A percentile compares a stretch with the other conserved stretches of the same genome.
These are phyloP conservation scores for Melanostigma gelatinosum DNA, from an alignment of 2,113 vertebrate species.

Conservation along the genomic window DNA sequence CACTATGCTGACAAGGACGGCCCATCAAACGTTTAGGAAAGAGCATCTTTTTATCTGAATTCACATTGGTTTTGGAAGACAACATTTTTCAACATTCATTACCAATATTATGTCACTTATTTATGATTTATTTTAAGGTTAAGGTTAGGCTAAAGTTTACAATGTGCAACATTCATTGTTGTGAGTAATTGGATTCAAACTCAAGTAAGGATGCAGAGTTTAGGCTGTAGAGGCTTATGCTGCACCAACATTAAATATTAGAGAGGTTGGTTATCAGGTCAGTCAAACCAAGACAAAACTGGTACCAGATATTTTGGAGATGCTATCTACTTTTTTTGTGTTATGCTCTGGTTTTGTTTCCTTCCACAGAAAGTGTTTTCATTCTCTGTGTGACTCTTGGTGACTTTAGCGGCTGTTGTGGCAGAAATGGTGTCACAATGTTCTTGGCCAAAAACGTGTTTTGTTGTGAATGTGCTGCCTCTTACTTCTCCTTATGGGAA, in stretches of 20 bases:
- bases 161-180: not conserved
- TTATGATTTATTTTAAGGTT: not conserved
- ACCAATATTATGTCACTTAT: not conserved
- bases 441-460: constrained; percentile 43
- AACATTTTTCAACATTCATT: not conserved
- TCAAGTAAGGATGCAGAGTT: not conserved
- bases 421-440: constrained; percentile 42
- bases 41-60: not conserved
- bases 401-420: constrained; percentile 18
- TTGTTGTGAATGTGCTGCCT: constrained; percentile 32
- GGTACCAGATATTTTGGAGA: not conserved
- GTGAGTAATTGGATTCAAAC: constrained; percentile 5
- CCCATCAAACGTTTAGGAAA: not conserved
- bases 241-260: not conserved
- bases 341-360: not conserved
- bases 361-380: not conserved
- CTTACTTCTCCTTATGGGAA: constrained; percentile 28
- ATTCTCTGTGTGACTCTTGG: not conserved
- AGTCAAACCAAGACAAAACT: not conserved
- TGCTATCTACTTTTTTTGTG: not conserved
- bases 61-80: not conserved
- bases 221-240: not conserved
- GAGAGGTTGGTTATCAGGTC: not conserved
- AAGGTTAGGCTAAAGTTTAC: not conserved
- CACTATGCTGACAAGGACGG: not conserved